phyloP scores from a whole-genome alignment of 2,888 invertebrate genomes.

The Megalurothrips usitatus region DNA sequence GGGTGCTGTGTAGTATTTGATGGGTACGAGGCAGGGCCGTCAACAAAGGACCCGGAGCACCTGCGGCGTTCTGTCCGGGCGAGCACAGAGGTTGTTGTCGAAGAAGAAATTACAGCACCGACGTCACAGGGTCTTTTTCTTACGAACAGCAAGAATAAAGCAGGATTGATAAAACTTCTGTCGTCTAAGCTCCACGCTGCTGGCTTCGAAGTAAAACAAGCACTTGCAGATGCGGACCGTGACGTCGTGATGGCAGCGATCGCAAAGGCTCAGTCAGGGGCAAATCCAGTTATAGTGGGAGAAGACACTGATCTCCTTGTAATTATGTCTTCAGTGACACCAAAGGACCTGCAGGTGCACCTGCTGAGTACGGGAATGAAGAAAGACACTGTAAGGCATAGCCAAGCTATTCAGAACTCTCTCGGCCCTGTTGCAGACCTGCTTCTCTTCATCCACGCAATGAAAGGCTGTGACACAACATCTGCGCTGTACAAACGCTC shows the following conservation, averaged over 20 bases:
- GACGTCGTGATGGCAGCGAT: background rate
- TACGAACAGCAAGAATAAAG: background rate
- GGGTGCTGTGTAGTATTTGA: background rate
- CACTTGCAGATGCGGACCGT: background rate
- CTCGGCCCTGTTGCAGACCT: background rate
- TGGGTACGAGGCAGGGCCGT: background rate
- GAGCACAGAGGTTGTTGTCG: background rate
- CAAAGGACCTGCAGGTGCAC: background rate
- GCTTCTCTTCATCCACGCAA: background rate
- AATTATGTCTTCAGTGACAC: background rate
- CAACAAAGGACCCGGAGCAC: background rate
- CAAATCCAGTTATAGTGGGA: background rate
- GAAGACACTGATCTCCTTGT: background rate
- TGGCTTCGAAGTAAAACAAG: background rate
- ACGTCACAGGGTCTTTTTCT: background rate
- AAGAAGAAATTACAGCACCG: background rate
- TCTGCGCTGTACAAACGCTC: background rate
- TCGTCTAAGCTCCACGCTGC: background rate
- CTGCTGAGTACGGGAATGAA: background rate
- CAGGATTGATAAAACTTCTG: too few relatives aligned
- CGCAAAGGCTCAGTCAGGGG: background rate
- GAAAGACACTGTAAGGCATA: background rate
- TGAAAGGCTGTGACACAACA: background rate
- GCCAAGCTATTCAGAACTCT: background rate
- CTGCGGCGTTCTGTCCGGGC: background rate